Conservation (phyloP, 2,797 vertebrate genomes). For the Tamandua tetradactyla region DNA sequence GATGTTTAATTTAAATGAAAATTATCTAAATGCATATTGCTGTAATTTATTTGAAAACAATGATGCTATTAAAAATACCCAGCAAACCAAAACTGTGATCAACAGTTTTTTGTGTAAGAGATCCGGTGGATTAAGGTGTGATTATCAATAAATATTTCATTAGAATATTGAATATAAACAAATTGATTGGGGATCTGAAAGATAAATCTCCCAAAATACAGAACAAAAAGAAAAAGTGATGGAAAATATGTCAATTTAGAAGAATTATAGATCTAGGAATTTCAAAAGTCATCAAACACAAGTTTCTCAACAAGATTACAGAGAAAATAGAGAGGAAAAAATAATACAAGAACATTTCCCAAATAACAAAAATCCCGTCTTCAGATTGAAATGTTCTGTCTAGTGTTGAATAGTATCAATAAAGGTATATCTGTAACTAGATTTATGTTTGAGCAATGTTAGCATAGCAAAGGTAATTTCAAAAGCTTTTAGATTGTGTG, state of each 20-base stretch:
- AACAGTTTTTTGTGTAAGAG: no score
- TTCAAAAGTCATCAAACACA: background rate
- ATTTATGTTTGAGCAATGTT: background rate
- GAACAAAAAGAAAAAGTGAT: background rate
- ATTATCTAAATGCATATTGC: background rate
- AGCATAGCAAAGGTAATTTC: background rate
- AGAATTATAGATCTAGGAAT: background rate
- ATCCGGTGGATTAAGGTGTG: background rate
- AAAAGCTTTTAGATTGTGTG: background rate
- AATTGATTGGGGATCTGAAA: background rate
- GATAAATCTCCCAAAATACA: slow-evolving; percentile 9
- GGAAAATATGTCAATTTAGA: background rate
- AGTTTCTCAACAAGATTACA: background rate
- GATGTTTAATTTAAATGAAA: background rate
- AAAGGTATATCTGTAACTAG: background rate
- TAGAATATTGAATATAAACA: background rate
- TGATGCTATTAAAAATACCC: background rate
- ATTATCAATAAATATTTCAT: background rate
- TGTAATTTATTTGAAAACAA: background rate
- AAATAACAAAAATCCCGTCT: background rate
- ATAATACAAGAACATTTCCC: background rate
- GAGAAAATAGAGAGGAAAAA: background rate
- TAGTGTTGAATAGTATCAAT: background rate
- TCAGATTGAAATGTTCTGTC: background rate
- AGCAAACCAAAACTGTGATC: no score